Percentiles rank a stretch among this genome's conserved stretches.
These are phyloP conservation scores for Scelioninae gen. 1 DNA, from an alignment of 2,888 invertebrate species.

Conservation along the genomic window DNA sequence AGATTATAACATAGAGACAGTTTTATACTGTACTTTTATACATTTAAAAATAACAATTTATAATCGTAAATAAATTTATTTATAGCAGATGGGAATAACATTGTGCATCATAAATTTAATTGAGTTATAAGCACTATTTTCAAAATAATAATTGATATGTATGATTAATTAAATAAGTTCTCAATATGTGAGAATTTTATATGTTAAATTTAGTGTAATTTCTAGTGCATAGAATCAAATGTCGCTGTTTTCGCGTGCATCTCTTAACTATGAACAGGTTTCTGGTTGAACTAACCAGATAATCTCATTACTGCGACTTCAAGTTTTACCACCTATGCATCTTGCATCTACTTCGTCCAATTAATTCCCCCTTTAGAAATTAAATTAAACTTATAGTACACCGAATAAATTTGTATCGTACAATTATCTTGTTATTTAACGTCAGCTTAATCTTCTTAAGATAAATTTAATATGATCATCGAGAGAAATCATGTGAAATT, in stretches of 20 bases:
- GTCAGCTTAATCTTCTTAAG: neutral
- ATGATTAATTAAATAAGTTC: slow-evolving; percentile 1
- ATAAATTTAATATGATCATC: neutral
- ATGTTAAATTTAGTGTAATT: slow-evolving; percentile 48
- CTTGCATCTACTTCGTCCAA: slow-evolving; percentile 15
- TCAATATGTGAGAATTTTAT: slow-evolving; percentile 9
- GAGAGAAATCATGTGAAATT: no score
- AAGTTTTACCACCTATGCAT: slow-evolving; percentile 45
- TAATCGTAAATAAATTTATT: no score
- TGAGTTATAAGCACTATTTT: no score
- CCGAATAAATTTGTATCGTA: slow-evolving; percentile 12
- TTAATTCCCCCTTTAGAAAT: slow-evolving; percentile 33
- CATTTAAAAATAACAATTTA: neutral
- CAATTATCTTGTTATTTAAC: slow-evolving; percentile 24
- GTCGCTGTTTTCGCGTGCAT: slow-evolving; percentile 36
- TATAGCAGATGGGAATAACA: no score
- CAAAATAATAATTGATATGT: neutral
- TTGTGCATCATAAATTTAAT: no score
- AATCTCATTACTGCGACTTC: slow-evolving; percentile 55
- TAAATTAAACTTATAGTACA: slow-evolving; percentile 32
- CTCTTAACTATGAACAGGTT: slow-evolving; percentile 44
- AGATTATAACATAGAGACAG: neutral
- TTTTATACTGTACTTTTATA: neutral
- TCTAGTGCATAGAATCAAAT: slow-evolving; percentile 43
- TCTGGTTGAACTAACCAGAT: slow-evolving; percentile 48